Base-by-base conservation (phyloP, 2,797 vertebrate genomes). In the Danionella dracula region DNA sequence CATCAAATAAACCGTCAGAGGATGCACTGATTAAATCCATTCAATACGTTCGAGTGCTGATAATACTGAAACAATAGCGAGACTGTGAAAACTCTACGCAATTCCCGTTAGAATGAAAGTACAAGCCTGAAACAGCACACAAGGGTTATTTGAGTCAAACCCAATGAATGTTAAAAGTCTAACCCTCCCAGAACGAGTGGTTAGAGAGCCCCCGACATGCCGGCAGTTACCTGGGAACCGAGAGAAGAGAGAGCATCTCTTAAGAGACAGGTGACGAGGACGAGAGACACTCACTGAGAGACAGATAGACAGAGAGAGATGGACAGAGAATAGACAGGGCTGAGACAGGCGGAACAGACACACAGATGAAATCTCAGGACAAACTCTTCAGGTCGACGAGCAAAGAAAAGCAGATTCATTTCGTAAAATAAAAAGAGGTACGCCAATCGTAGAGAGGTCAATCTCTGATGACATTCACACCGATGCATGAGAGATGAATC, bases 171-270 rank as follows among this genome's bases (percentile, higher is more conserved):
- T 56, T 69, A 55, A 48, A 19, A 32, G 8, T 12, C 34, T 35
- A 34, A 61, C 19, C 8, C 6, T 54, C 21, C 40, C 54, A 41
- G 38, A 42, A 48, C 69, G 60, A 12, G 8, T 55, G 75, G 84
- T 87, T 86, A 85, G 72, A 27, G 23, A 67, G 60, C 74, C 31
- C 76, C 83, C 81, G 79, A 89, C 87, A 88, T 89, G 86, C 89
- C 84, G 84, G 73, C 82, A 65, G 83, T 92, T 92, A 92, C 91
- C 91, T 92, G 88, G 78, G 71, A 80, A 85, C 75, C 82, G 79
- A 84, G 89, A 84, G 83, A 90, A 89, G 81, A 90, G 79, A 82
- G 88, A 89, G 78, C 85, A 87, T 82, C 84, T 85, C 78, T 90
- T 90, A 85, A 87, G 81, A 81, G 88, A 79, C 76, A 81, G 79